A percentile compares a stretch with the other conserved stretches of the same genome.
These are phyloP conservation scores for Cydia amplana DNA, from an alignment of 1,140 invertebrate species.

Conservation along the genomic window DNA sequence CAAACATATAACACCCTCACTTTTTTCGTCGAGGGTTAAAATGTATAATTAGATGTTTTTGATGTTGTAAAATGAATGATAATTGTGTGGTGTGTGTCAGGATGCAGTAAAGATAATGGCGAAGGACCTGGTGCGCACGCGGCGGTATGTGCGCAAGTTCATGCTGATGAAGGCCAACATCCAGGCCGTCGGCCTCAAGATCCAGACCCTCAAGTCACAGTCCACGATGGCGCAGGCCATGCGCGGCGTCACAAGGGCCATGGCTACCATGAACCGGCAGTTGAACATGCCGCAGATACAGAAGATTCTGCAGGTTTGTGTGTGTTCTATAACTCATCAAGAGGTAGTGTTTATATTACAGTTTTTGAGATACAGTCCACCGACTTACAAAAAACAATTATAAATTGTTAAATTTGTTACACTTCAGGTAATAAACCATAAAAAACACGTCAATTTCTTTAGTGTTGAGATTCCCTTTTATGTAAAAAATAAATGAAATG, in stretches of 20 bases:
- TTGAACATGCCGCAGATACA: constrained; percentile 99
- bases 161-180: constrained; percentile 99
- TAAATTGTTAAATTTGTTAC: too few species aligned
- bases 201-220: constrained; percentile 98
- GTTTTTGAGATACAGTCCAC: too few species aligned
- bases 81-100: constrained; percentile 78
- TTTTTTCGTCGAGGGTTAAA: too few species aligned
- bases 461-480: too few species aligned
- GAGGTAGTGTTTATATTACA: too few species aligned
- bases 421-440: too few species aligned
- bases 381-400: too few species aligned
- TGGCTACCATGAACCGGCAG: constrained; percentile 99
- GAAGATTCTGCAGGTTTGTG: constrained; percentile 97
- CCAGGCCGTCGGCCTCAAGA: constrained; percentile 98
- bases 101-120: constrained; percentile 99
- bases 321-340: too few species aligned
- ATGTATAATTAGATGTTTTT: too few species aligned
- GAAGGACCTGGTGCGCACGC: constrained; percentile 97
- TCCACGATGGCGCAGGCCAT: constrained; percentile 99
- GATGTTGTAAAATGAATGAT: neutral
- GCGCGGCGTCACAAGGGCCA: constrained; percentile 99
- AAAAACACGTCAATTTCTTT: too few species aligned
- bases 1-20: too few species aligned
- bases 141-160: constrained; percentile 98
- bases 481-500: too few species aligned